Conservation (phyloP, 2,113 vertebrate genomes). For the Semnornis frantzii region DNA sequence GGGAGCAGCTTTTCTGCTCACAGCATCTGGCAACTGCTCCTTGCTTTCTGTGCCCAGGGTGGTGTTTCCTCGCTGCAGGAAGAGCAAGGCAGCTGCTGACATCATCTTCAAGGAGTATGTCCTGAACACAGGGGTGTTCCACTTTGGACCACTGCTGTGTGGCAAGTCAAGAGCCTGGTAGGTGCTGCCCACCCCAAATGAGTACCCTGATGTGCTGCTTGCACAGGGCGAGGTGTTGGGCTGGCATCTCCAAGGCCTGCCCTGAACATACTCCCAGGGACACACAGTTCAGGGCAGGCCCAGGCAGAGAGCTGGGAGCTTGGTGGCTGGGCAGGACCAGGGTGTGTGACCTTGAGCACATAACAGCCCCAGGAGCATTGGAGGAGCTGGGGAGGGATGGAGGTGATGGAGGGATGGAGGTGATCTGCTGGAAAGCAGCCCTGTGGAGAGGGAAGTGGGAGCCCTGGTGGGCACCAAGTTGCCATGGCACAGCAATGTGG, state of each 20-base stretch:
- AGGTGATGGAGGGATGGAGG: neutral
- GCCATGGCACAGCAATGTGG: too few relatives aligned
- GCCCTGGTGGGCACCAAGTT: too few relatives aligned
- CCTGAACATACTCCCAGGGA: fast-evolving
- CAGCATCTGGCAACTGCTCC: neutral
- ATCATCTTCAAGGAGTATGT: constrained; percentile 83
- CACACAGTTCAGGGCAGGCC: neutral
- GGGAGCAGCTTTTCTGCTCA: neutral
- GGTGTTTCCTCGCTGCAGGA: too few relatives aligned
- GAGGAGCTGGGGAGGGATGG: neutral
- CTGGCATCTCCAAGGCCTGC: neutral
- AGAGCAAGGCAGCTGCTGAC: constrained; percentile 24
- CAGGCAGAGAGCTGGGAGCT: neutral
- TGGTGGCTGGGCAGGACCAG: neutral
- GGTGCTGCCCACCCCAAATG: neutral
- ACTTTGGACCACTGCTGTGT: constrained; percentile 80
- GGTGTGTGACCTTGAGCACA: neutral
- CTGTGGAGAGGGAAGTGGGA: too few relatives aligned
- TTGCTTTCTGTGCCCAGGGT: too few relatives aligned
- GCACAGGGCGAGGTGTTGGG: too few relatives aligned
- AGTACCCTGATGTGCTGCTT: neutral
- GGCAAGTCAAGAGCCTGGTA: constrained; percentile 90
- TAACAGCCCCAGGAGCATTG: neutral
- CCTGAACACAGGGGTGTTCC: constrained; percentile 71
- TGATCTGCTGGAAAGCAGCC: too few relatives aligned